phyloP scores from a whole-genome alignment of 2,113 vertebrate species.

The Hipposideros armiger region DNA sequence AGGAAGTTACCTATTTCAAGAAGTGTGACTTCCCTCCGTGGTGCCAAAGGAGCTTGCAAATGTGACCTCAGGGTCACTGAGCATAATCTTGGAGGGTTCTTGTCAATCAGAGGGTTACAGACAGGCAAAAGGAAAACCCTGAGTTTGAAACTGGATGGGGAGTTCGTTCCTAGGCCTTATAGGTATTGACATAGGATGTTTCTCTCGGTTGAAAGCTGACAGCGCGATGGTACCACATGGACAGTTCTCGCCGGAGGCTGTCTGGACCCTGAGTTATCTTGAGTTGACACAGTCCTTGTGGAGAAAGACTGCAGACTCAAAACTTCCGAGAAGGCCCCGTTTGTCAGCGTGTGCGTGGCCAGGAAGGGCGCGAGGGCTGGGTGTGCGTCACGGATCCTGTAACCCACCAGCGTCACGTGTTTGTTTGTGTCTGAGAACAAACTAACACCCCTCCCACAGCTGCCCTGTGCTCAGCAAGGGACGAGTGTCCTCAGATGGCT shows the following conservation, averaged over 20 bases:
- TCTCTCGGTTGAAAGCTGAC: background rate
- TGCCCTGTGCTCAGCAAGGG: background rate
- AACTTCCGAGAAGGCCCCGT: background rate
- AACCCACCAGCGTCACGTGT: background rate
- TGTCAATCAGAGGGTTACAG: background rate
- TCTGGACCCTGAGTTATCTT: background rate
- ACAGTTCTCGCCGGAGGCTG: background rate
- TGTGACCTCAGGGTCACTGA: background rate
- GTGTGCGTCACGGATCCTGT: background rate
- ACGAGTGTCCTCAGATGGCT: background rate
- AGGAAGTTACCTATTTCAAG: background rate
- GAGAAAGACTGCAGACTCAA: background rate
- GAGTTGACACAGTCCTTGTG: background rate
- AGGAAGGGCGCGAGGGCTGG: background rate
- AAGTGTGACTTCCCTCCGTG: background rate
- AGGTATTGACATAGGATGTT: background rate
- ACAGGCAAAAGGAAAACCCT: background rate
- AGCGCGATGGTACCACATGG: accelerated
- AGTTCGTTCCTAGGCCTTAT: background rate
- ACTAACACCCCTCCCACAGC: background rate
- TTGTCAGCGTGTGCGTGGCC: background rate
- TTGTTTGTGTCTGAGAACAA: background rate
- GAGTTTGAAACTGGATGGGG: background rate
- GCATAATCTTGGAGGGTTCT: background rate
- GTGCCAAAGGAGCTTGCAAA: background rate